A percentile compares a stretch with the other conserved stretches of the same genome.
phyloP scores from a whole-genome alignment of 2,888 invertebrate genomes.

The Molorchus minor region DNA sequence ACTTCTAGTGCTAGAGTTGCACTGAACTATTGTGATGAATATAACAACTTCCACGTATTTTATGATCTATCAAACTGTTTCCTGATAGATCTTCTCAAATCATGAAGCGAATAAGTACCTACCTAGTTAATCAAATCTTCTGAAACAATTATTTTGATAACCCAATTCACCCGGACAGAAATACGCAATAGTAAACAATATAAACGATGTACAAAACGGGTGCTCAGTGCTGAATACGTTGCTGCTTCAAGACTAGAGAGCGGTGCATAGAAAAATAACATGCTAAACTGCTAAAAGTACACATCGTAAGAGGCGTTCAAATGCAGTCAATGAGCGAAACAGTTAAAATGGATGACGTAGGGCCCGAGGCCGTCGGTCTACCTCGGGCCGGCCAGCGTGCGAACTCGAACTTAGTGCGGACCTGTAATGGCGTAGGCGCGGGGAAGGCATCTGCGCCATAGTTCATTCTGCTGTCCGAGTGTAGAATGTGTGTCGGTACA shows the following conservation, averaged over 20 bases:
- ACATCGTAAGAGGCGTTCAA: constrained; percentile 27
- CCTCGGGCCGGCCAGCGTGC: constrained; percentile 29
- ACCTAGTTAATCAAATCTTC: no score
- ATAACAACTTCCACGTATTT: no score
- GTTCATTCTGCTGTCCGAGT: constrained; percentile 58
- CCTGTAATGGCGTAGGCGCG: constrained; percentile 65
- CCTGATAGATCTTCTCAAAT: no score
- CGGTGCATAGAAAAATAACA: constrained; percentile 40
- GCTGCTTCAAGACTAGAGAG: constrained; percentile 37
- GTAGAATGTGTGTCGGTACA: constrained; percentile 39
- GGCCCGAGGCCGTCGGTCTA: constrained; percentile 37
- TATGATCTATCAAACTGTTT: no score
- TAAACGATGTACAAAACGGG: constrained; percentile 22
- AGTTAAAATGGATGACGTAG: constrained; percentile 34
- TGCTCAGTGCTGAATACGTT: constrained; percentile 29
- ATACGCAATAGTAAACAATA: constrained; percentile 12
- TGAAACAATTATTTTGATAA: no score
- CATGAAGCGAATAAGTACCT: no score
- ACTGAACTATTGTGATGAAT: no score
- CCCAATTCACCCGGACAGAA: no score
- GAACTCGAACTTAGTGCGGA: constrained; percentile 50
- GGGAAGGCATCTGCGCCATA: constrained; percentile 62
- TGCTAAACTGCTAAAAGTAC: constrained; percentile 35
- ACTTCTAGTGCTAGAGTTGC: no score
- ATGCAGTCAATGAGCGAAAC: constrained; percentile 33